These are phyloP conservation scores for Acanthosepion lycidas DNA, from an alignment of 2,888 invertebrate species.

Conservation along the genomic window DNA sequence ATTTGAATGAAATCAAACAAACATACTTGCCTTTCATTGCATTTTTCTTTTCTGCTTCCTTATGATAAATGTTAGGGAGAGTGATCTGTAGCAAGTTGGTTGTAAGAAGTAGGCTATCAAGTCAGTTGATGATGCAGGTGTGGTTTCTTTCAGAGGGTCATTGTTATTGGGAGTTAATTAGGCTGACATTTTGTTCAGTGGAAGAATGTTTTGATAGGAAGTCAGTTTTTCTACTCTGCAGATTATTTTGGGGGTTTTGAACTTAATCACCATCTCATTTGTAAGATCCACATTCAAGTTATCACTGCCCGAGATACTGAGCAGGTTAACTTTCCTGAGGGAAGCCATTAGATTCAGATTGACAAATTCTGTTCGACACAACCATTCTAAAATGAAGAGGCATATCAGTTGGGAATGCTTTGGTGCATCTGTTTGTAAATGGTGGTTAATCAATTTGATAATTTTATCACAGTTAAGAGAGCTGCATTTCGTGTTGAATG, in stretches of 20 bases:
- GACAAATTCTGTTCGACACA: slow-evolving; percentile 59
- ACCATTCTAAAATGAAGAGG: slow-evolving; percentile 59
- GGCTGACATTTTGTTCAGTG: not conserved
- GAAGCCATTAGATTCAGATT: slow-evolving; percentile 56
- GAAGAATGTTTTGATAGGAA: slow-evolving; percentile 52
- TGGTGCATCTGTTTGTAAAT: slow-evolving; percentile 51
- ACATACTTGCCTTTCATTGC: not conserved
- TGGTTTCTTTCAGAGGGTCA: not conserved
- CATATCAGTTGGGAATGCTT: slow-evolving; percentile 49
- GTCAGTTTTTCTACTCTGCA: slow-evolving; percentile 60
- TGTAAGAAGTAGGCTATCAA: too few species aligned
- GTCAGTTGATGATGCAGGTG: not conserved
- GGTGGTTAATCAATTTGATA: slow-evolving; percentile 59
- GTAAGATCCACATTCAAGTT: slow-evolving; percentile 49
- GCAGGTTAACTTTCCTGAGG: slow-evolving; percentile 54
- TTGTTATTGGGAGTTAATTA: not conserved
- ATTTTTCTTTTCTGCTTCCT: not conserved
- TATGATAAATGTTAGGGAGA: not conserved
- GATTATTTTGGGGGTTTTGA: slow-evolving; percentile 59
- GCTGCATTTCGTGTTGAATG: slow-evolving; percentile 58
- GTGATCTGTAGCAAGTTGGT: not conserved
- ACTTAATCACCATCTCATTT: slow-evolving; percentile 51
- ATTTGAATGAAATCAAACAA: not conserved
- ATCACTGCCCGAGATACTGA: slow-evolving; percentile 44
- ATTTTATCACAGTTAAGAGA: slow-evolving; percentile 65